Evolutionary conservation across 1,140 invertebrate species (phyloP).

Genomic region (Globodera rostochiensis): DNA sequence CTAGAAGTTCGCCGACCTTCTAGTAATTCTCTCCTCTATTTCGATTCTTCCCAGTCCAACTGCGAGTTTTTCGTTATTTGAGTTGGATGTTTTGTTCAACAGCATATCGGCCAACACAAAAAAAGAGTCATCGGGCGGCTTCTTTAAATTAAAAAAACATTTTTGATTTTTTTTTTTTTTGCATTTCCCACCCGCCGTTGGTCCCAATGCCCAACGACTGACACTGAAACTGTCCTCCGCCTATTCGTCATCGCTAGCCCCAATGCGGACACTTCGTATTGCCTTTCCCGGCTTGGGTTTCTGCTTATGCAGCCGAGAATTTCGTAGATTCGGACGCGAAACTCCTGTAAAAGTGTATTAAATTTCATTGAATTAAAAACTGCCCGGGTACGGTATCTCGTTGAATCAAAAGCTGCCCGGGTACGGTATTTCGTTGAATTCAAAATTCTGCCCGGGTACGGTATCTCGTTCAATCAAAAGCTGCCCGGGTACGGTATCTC

Average conservation of each 20-base stretch:
- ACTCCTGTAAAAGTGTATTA: not conserved
- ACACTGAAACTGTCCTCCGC: not conserved
- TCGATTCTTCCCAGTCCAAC: not conserved
- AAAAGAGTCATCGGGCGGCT: not conserved
- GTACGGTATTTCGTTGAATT: too few relatives aligned
- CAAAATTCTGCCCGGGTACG: too few relatives aligned
- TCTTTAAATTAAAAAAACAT: not conserved
- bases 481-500: too few relatives aligned
- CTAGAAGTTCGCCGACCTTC: not conserved
- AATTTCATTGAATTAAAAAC: too few relatives aligned
- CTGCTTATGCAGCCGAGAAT: not conserved
- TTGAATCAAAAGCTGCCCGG: too few relatives aligned
- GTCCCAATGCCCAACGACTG: not conserved
- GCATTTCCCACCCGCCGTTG: not conserved
- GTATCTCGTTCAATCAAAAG: too few relatives aligned
- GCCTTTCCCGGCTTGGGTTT: not conserved
- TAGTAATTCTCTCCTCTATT: not conserved
- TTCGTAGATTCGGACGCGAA: not conserved
- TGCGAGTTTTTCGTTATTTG: not conserved
- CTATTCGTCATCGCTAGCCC: not conserved
- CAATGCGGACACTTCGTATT: not conserved
- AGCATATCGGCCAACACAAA: not conserved
- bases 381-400: too few relatives aligned
- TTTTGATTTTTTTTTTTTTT: not conserved
- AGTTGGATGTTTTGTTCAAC: not conserved